A percentile compares a stretch with the other conserved stretches of the same genome.
phyloP scores from a whole-genome alignment of 2,797 vertebrate species.

The Sebastes paucispinis region DNA sequence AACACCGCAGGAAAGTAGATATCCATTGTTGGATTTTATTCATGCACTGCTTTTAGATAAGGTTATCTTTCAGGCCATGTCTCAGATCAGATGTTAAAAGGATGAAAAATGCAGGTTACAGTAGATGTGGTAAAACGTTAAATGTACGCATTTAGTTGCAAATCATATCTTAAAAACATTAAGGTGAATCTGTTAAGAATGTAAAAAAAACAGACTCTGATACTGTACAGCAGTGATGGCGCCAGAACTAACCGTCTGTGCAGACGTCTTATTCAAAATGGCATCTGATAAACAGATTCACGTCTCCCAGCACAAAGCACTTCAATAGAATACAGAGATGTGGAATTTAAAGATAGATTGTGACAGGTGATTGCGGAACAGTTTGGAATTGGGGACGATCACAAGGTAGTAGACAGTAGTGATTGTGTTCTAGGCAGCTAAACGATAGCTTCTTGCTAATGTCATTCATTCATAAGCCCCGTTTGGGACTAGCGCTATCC shows the following conservation, averaged over 20 bases:
- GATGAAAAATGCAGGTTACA: conserved; percentile 1
- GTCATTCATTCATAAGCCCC: rapidly evolving
- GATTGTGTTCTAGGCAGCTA: too few relatives aligned
- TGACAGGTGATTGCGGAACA: too few relatives aligned
- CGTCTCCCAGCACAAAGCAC: too few relatives aligned
- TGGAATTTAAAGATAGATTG: too few relatives aligned
- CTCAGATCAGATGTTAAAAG: conserved; percentile 8
- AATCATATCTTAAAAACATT: not conserved
- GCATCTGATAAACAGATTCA: too few relatives aligned
- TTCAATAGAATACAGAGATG: too few relatives aligned
- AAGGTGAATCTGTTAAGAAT: not conserved
- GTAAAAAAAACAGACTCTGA: not conserved
- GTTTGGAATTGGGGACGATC: too few relatives aligned
- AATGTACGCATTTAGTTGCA: not conserved
- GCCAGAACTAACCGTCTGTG: not conserved
- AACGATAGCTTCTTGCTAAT: too few relatives aligned
- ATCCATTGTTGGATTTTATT: conserved; percentile 32
- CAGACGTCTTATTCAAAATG: too few relatives aligned
- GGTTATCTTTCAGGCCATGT: conserved; percentile 1
- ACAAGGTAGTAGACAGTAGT: too few relatives aligned
- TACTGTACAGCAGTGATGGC: not conserved
- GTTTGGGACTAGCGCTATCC: too few relatives aligned
- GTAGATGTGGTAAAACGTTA: not conserved
- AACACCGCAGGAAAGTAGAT: conserved; percentile 30
- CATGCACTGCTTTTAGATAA: not conserved